Base-by-base conservation (phyloP, 2,797 vertebrate genomes). In the Allobates femoralis region DNA sequence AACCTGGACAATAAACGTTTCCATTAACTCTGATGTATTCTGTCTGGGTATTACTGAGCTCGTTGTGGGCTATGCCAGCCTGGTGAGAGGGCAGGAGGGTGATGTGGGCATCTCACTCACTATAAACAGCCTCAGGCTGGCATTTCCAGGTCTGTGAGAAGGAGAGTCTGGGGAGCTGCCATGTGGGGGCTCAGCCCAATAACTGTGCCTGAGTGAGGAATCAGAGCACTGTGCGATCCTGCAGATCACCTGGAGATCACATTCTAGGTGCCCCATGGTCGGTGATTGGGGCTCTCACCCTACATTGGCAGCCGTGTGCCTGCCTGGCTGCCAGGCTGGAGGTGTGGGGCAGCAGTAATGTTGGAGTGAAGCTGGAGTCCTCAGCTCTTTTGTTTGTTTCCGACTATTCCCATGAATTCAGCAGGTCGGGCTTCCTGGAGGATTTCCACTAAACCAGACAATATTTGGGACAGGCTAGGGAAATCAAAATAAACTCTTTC, bases 81-180 rank as follows among this genome's bases (percentile, higher is more conserved):
- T 82, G 58, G 41, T 73, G 78, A 85, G 81, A 83, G 83, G 83
- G 87, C 58, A 85, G 82, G 26, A 64, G 34, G 94, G 91, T 91
- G 94, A 94, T 94, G 93, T 90, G 91, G 92, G 92, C 87, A 91
- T 87, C 90, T 94, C 93, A 92, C 92, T 90, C 92, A 37, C 92
- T 93, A 93, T 95, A 94, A 97, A 97, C 92, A 96, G 92, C 95
- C 93, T 86, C 79, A 76, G 94, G 96, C 94, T 91, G 91, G 91
- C 94, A 96, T 94, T 93, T 93, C 92, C 90, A 92, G 94, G 95
- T 95, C 95, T 94, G 90, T 90, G 94, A 93, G 95, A 93, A 90
- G 91, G 73, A 73, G 74, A 87, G 66, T 53, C 26, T 62, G 34
- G n/a, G n/a, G n/a, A n/a, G n/a, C n/a, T n/a, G n/a, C n/a, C n/a